Conservation (phyloP, 2,797 vertebrate species). For the Galagoides demidoff region DNA sequence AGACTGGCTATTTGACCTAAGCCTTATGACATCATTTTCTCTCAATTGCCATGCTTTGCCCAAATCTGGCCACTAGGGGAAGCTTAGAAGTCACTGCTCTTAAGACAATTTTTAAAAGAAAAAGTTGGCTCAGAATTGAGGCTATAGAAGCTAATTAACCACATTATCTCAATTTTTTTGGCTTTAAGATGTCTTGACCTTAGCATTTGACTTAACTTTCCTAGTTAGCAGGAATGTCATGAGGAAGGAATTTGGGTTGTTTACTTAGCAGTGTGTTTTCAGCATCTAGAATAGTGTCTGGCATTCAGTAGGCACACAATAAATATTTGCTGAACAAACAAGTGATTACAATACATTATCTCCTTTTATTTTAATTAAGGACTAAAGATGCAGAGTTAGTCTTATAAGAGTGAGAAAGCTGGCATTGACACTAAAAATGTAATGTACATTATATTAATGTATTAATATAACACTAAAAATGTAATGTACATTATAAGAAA, state of each 20-base stretch:
- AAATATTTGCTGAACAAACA: conserved; percentile 7
- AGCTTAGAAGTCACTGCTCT: background rate
- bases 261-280: background rate
- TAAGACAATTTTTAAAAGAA: conserved; percentile 26
- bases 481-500: background rate
- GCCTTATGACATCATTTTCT: background rate
- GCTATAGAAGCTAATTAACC: background rate
- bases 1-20: background rate
- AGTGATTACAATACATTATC: background rate
- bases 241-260: background rate
- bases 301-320: background rate
- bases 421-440: conserved; percentile 1
- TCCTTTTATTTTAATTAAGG: background rate
- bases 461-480: background rate
- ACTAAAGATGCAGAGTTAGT: background rate
- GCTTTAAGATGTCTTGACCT: background rate
- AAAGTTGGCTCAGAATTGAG: background rate
- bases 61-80: background rate
- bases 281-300: background rate
- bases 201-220: background rate
- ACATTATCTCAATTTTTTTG: background rate
- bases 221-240: background rate
- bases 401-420: background rate
- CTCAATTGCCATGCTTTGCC: background rate
- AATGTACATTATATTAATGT: background rate